Evolutionary conservation across 2,113 vertebrate species (phyloP).

Genomic region (Casuarius casuarius): DNA sequence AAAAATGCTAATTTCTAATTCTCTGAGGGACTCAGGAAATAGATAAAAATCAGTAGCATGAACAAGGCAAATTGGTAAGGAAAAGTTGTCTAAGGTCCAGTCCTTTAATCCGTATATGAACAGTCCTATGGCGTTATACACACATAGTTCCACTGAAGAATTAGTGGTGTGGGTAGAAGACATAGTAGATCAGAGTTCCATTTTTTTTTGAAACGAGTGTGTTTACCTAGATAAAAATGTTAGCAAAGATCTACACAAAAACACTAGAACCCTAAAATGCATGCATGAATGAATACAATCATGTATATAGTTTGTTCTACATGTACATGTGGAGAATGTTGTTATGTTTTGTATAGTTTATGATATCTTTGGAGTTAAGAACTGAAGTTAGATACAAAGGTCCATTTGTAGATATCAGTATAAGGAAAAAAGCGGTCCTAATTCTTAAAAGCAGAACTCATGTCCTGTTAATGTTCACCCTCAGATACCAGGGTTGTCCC

Average conservation of each 20-base stretch:
- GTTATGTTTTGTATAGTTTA: not conserved
- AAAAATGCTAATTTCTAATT: slow-evolving; percentile 6
- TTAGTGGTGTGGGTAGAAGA: not conserved
- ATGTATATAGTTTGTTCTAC: not conserved
- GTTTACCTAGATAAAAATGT: not conserved
- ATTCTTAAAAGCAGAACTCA: not conserved
- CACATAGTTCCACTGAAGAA: not conserved
- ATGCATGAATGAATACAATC: not conserved
- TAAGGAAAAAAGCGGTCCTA: not conserved
- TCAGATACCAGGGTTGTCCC: not conserved
- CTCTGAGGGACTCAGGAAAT: not conserved
- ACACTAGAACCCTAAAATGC: not conserved
- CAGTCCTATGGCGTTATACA: not conserved
- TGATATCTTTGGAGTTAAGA: not conserved
- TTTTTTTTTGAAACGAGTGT: not conserved
- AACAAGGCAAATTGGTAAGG: not conserved
- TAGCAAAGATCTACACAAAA: not conserved
- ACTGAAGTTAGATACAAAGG: not conserved
- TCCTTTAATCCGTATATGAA: not conserved
- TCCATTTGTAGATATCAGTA: not conserved
- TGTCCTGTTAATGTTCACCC: not conserved
- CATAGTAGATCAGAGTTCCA: not conserved
- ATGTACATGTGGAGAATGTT: not conserved
- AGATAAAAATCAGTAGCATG: not conserved
- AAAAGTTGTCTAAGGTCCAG: not conserved